These are phyloP conservation scores for Ostrea denselamellosa DNA, from an alignment of 1,140 invertebrate species.

Conservation along the genomic window DNA sequence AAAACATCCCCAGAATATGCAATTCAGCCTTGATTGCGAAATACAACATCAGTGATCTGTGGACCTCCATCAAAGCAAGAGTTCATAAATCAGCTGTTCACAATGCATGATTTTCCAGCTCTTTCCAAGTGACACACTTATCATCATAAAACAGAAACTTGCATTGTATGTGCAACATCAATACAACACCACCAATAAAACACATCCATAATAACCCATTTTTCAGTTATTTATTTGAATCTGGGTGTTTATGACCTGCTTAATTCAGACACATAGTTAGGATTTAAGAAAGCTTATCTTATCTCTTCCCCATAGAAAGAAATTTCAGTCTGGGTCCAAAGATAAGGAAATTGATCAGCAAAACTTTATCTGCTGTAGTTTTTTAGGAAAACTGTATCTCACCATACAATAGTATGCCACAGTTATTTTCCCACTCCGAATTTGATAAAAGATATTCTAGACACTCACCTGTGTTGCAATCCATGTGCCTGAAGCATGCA, in stretches of 20 bases:
- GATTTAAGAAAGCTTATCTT: neutral
- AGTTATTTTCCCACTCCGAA: neutral
- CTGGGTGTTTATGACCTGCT: neutral
- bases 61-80: conserved; percentile 15
- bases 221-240: conserved; percentile 1
- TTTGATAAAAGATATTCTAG: neutral
- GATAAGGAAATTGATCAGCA: conserved; percentile 19
- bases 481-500: conserved; percentile 1
- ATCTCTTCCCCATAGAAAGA: neutral
- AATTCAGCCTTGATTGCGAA: neutral
- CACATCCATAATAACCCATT: neutral
- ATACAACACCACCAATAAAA: neutral
- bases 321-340: neutral
- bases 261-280: neutral
- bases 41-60: neutral
- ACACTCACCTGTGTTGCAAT: conserved; percentile 14
- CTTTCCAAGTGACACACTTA: neutral
- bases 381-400: neutral
- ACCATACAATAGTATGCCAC: neutral
- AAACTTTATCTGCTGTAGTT: neutral
- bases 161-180: neutral
- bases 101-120: neutral
- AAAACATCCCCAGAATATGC: neutral
- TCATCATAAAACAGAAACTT: conserved; percentile 2
- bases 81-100: conserved; percentile 21